These are phyloP conservation scores for Eupithecia vulgata DNA, from an alignment of 2,888 invertebrate genomes.

Conservation along the genomic window DNA sequence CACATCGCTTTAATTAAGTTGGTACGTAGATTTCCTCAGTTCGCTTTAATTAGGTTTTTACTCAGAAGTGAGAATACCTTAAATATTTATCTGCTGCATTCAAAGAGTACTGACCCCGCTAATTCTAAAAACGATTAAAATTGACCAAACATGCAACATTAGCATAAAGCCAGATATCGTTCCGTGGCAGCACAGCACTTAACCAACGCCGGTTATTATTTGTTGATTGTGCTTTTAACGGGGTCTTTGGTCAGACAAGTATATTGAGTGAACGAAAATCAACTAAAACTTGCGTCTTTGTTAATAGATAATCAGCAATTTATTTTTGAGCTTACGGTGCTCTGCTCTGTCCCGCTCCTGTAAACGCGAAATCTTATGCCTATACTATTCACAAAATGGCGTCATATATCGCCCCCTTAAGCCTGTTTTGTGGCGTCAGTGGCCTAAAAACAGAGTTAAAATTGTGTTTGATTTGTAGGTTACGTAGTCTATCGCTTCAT, in stretches of 20 bases:
- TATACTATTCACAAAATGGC: too few species aligned
- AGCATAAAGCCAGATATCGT: constrained; percentile 17
- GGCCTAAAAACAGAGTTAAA: too few species aligned
- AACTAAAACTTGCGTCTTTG: background rate
- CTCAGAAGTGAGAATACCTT: background rate
- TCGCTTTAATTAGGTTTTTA: background rate
- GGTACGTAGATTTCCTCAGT: background rate
- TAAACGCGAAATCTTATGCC: too few species aligned
- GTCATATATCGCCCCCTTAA: too few species aligned
- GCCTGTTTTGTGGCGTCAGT: too few species aligned
- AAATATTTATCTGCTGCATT: background rate
- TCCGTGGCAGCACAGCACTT: background rate
- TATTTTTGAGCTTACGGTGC: too few species aligned
- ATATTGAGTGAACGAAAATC: background rate
- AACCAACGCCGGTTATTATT: background rate
- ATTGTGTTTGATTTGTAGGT: background rate
- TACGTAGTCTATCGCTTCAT: background rate
- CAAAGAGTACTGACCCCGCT: constrained; percentile 7
- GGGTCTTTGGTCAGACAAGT: background rate
- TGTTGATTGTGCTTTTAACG: background rate
- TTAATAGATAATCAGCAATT: too few species aligned
- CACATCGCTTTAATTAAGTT: background rate
- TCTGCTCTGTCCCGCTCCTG: too few species aligned
- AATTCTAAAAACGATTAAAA: background rate
- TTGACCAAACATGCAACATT: constrained; percentile 19